phyloP scores from a whole-genome alignment of 2,113 vertebrate genomes.

The Nothoprocta perdicaria region DNA sequence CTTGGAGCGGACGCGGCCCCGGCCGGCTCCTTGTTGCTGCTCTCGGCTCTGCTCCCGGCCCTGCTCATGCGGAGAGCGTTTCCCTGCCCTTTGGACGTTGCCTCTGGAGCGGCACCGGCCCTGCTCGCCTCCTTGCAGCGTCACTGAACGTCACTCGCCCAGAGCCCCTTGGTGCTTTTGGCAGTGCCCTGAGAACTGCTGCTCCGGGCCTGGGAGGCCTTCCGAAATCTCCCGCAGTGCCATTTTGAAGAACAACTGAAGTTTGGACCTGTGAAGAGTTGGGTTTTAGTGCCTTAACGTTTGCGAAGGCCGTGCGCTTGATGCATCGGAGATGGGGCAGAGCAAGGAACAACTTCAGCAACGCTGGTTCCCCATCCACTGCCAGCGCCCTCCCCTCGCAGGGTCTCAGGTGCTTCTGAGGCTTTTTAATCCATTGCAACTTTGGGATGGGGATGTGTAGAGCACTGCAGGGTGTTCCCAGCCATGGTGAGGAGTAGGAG shows the following conservation, averaged over 20 bases:
- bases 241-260: slow-evolving; percentile 26
- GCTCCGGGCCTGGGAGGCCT: not conserved
- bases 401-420: not conserved
- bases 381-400: rapidly evolving
- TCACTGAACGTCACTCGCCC: not conserved
- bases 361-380: not conserved
- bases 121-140: not conserved
- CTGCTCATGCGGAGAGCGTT: no score
- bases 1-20: no score
- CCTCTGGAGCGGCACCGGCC: no score
- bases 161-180: not conserved
- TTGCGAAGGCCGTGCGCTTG: not conserved
- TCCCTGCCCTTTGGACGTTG: no score
- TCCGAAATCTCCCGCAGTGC: not conserved
- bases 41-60: no score
- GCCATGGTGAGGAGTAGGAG: not conserved
- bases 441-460: no score
- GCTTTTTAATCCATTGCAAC: not conserved
- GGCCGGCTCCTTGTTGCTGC: no score
- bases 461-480: no score
- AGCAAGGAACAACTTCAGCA: not conserved
- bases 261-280: not conserved
- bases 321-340: not conserved
- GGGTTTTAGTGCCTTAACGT: slow-evolving; percentile 72
- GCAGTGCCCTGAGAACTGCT: not conserved